Conservation (phyloP, 2,888 invertebrate genomes). For the Falcaria lacertinaria region DNA sequence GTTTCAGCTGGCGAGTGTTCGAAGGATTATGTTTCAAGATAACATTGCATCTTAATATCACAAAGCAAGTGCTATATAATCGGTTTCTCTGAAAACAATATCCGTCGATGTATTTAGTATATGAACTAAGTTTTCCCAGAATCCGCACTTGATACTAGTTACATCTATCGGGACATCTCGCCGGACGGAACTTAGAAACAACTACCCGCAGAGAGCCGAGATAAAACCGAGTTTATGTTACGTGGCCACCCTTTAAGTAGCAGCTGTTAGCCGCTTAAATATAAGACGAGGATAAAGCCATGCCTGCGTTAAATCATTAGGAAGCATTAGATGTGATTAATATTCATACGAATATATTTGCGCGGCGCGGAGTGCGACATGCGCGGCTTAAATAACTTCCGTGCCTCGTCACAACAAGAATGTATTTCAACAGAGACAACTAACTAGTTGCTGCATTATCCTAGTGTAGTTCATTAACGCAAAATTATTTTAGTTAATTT, state of each 20-base stretch:
- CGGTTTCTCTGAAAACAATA: too few relatives aligned
- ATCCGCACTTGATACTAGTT: too few relatives aligned
- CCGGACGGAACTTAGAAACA: too few relatives aligned
- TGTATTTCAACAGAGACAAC: too few relatives aligned
- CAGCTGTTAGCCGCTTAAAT: neutral
- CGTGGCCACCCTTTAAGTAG: conserved; percentile 1
- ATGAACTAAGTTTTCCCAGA: too few relatives aligned
- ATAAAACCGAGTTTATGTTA: neutral
- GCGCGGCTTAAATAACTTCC: neutral
- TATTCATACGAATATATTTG: conserved; percentile 2
- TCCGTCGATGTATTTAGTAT: too few relatives aligned
- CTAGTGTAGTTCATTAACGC: too few relatives aligned
- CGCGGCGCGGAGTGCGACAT: neutral
- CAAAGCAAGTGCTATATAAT: too few relatives aligned
- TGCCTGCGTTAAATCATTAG: neutral
- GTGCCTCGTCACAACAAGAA: neutral
- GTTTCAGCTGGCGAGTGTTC: neutral
- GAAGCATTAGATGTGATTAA: conserved; percentile 3
- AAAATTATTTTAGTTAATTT: too few relatives aligned
- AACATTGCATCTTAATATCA: neutral
- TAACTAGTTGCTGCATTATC: too few relatives aligned
- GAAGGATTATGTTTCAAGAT: neutral
- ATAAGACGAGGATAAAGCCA: neutral
- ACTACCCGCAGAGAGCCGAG: neutral
- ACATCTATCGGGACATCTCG: too few relatives aligned